Conservation (phyloP, 2,888 invertebrate genomes). For the Eledone cirrhosa region DNA sequence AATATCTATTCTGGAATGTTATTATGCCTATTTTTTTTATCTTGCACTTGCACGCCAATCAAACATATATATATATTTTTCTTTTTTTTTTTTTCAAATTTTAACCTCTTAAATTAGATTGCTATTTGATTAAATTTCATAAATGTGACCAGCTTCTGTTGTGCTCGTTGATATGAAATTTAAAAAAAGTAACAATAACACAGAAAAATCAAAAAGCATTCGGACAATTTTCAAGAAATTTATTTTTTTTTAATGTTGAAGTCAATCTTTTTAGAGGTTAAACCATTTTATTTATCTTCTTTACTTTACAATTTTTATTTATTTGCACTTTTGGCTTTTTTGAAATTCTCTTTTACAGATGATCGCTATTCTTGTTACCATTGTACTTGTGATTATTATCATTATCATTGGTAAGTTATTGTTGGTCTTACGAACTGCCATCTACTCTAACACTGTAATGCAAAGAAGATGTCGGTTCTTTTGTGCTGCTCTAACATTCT, state of each 20-base stretch:
- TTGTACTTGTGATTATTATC: constrained; percentile 66
- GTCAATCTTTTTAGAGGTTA: constrained; percentile 23
- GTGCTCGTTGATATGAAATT: background rate
- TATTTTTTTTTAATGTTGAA: background rate
- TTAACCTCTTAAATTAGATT: background rate
- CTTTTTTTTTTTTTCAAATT: constrained; percentile 14
- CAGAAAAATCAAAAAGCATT: background rate
- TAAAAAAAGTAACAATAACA: background rate
- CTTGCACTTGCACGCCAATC: constrained; percentile 1
- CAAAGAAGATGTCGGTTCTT: no score
- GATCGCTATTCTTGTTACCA: constrained; percentile 66
- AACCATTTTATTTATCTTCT: constrained; percentile 25
- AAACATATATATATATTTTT: constrained; percentile 14
- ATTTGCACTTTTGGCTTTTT: constrained; percentile 20
- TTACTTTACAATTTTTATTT: constrained; percentile 29
- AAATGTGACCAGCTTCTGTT: background rate
- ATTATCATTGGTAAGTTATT: constrained; percentile 84
- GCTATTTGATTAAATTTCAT: background rate
- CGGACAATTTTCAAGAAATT: background rate
- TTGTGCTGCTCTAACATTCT: no score
- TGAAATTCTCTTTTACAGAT: constrained; percentile 59
- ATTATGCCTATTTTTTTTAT: constrained; percentile 23
- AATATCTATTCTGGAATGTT: background rate
- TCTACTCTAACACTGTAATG: background rate
- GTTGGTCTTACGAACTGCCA: constrained; percentile 3